Conservation (phyloP, 2,888 invertebrate species). For the Sylvicola cinctus region DNA sequence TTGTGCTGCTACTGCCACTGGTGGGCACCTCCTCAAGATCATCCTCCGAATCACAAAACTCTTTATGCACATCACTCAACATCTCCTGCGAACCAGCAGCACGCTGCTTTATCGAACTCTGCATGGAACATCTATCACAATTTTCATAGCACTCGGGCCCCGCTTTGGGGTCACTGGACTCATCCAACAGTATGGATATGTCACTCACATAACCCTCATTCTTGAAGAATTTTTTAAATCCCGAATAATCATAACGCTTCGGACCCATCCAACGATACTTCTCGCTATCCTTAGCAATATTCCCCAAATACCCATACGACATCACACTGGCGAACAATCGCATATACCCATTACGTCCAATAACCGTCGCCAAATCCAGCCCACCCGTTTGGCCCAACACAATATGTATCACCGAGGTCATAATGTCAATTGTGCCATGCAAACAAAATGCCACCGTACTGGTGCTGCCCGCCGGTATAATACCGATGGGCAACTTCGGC, state of each 20-base stretch:
- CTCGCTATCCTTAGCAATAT: constrained; percentile 60
- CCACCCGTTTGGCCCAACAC: constrained; percentile 53
- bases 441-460: constrained; percentile 61
- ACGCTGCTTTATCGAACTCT: constrained; percentile 9
- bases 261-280: constrained; percentile 73
- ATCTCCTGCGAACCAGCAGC: constrained; percentile 5
- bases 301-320: constrained; percentile 72
- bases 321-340: constrained; percentile 55
- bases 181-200: constrained; percentile 26
- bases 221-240: constrained; percentile 38
- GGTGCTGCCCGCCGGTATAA: constrained; percentile 53
- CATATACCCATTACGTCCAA: constrained; percentile 30
- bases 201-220: constrained; percentile 45
- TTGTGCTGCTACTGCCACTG: background rate
- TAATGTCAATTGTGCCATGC: constrained; percentile 57
- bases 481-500: constrained; percentile 26
- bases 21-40: background rate
- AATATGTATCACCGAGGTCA: constrained; percentile 64
- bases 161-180: constrained; percentile 25
- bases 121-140: constrained; percentile 24
- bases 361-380: constrained; percentile 55
- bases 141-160: constrained; percentile 29
- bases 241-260: constrained; percentile 57
- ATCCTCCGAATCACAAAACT: constrained; percentile 7
- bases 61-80: constrained; percentile 6